Evolutionary conservation across 2,113 vertebrate species (phyloP), one percentile per base, ranked within the genome.

Genomic region (Emydocephalus ijimae): DNA sequence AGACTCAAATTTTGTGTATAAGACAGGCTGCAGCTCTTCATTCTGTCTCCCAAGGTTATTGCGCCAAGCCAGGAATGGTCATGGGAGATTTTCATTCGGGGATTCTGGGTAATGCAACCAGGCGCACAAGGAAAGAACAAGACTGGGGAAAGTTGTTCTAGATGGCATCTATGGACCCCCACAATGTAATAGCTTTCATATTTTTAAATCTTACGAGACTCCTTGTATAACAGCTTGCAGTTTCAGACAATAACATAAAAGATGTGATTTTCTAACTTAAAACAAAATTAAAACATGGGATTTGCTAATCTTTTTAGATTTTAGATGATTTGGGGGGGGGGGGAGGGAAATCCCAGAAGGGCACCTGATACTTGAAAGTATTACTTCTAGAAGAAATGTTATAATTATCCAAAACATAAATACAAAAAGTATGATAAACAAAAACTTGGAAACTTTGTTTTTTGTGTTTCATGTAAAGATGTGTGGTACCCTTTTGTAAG

Each of bases 381-480:
- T 69, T 34, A 34, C 29, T 69, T 69, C 29, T 69, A 56, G 24
- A 61, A 29, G 24, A 61, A 61, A 29, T 61, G 24, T 86, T 24
- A 86, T 48, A 43, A 86, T 48, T 86, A 48, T 88, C 52, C 29
- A 55, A 88, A n/a, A 15, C 50, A 23, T 6, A 57, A 89, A 89
- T 39, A 24, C 23, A 45, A 59, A 59, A 23, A 88, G 20, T 39
- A 55, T 88, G 6, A 89, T 24, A 56, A 45, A 89, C 88, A 45
- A 56, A 43, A 23, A 89, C 39, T 64, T 64, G 15, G 57, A 14
- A 64, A 18, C 24, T 43, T 86, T n/a, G 54, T 43, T 43, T 85
- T 90, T 23, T 87, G 4, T 93, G 91, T 87, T 86, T 87, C n/a
- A 21, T 85, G n/a, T 64, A 21, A 90, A 55, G 43, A 89, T 93